Evolutionary conservation across 2,888 invertebrate genomes (phyloP), one percentile per base, ranked within the genome.

Genomic region (Cantharis rufa): DNA sequence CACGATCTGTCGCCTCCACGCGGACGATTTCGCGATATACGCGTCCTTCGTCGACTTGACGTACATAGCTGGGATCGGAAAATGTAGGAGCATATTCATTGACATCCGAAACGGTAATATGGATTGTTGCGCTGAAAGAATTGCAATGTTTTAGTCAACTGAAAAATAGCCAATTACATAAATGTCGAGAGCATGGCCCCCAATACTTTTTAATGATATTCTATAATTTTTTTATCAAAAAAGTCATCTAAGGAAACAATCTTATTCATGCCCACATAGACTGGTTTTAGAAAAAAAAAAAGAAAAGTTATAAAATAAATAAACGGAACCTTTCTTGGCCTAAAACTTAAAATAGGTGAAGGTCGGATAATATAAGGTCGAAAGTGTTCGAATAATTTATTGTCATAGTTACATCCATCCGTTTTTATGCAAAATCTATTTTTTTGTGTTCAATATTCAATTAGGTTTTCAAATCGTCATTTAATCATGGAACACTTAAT

Each of bases 1-100:
- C 98, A 72, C 95, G 91, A 87, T 99, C 99, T 0, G 94, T 93
- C 3, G 99, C 98, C 86, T 96, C 95, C 5, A 99, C 95, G 5
- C 96, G 92, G 16, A 98, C 92, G 80, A 99, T 95, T 87, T 97
- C 96, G 84, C 95, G 94, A 89, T 96, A 96, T 27, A 97, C 89
- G 13, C 95, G 92, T 1, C 97, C 97, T 87, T 98, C 98, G 87
- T 97, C 97, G 80, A 97, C 93, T 82, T 96, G 92, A 81, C 94
- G 93, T 32, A 96, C 95, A 89, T 98, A 98, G 71, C 96, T 94
- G 61, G 96, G 94, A 86, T 97, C 95, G 72, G 94, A 91, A 90
- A 98, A 98, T 79, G 94, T 94, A 1, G 98, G 98, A 24, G 96
- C 94, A 89, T 95, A 98, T 88, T 98, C 98, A 90, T 98, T 98